Base-by-base conservation (phyloP, 2,113 vertebrate genomes). In the Strix aluco region DNA sequence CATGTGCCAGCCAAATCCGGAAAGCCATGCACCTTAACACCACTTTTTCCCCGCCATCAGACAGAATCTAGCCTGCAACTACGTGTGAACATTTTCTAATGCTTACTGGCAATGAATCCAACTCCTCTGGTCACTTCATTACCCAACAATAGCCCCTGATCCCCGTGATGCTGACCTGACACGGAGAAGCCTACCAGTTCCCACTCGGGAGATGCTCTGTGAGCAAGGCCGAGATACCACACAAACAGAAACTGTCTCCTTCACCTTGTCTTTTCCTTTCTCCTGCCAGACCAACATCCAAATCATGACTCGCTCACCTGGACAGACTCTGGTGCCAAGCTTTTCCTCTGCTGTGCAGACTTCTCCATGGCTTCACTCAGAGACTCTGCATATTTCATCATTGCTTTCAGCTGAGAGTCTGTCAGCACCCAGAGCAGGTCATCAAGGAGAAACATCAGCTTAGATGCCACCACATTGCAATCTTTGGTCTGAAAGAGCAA, bases 371-470 rank as follows among this genome's bases (percentile, higher is more conserved):
- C 99, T 95, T 99, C 99, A 14, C 99, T 99, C 96, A 99, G 97
- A 4, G 99, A 99, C 93, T 99, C 99, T 7, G 99, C 99, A 3
- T 99, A 99, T 93, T 99, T 99, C 98, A 99, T 99, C 98, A 99
- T 99, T 20, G 99, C 99, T 97, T 99, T 99, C 95, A 99, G 98
- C 96, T 99, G 99, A 3, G 99, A 99, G 98, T 99, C 99, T 0
- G 99, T 99, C 80, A 99, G 98, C 89, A 99, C 99, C 99, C 99
- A 99, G 72, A 99, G 98, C 94, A 99, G 98, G 95, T 99, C 99
- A 47, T 99, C 99, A 96, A 99, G 98, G 52, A 99, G 99, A 94
- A 99, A 99, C 94, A 99, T 98, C 97, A 99, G 97, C 97, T 99
- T 99, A 42, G 99, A 99, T 7, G 99, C 99, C 81, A 99, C 71